Evolutionary conservation across 92 coral and sea anemone genomes (phyloP), one percentile per base, ranked within the genome.

Genomic region (Zoanthus solanderi): DNA sequence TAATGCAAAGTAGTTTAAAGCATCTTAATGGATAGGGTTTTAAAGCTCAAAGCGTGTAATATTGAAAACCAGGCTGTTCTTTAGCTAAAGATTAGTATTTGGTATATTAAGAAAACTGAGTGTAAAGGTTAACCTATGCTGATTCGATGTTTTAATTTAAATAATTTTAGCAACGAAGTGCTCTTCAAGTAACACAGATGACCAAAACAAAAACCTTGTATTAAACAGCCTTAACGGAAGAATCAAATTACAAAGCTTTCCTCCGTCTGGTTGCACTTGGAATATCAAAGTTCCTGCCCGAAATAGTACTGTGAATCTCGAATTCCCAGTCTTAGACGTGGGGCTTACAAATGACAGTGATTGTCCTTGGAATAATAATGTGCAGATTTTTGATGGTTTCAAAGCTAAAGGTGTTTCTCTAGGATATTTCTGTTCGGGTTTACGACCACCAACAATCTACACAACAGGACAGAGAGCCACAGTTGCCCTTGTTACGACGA

Each of bases 121-220:
- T 37, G 42, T 37, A 37, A 37, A 37, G 42, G 42, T 4, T 37
- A 50, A 50, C 9, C 31, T 69, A 14, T 28, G 8, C 9, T 4
- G 14, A 13, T 73, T 42, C 14, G 16, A 73, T 34, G 1, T 73
- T 0, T 13, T n/a, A 13, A 13, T 14, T 3, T 18, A 34, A 13
- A 44, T 69, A 15, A 14, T 73, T 73, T 13, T 73, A 73, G 78
- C 44, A 18, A 44, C 78, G 54, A 16, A 56, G 23, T 73, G 78
- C 78, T 42, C 52, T 42, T 14, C 78, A 42, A 73, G 78, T 16
- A 73, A 73, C 78, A 34, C 78, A 45, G 53, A 45, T 48, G 78
- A 73, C 44, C 78, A 73, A 73, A 73, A 73, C 78, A 17, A 48
- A 11, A 73, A 73, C 54, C 42, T 73, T 45, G 78, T 73, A 10